A percentile compares a stretch with the other conserved stretches of the same genome.
Conservation (phyloP, 1,140 invertebrate species). For the Cecropterus lyciades region DNA sequence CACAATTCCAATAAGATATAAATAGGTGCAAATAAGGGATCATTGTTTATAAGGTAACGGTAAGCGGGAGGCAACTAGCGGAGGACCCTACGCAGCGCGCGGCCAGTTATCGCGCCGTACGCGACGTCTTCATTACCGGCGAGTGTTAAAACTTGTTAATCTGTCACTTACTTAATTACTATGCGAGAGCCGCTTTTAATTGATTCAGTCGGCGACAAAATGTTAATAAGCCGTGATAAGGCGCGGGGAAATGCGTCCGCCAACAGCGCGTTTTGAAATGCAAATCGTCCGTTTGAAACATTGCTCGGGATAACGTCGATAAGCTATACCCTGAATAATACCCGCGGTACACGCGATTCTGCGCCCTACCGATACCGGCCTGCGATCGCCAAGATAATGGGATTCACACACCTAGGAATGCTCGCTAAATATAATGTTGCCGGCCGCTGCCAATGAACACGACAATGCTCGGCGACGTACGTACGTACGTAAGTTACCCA, state of each 20-base stretch:
- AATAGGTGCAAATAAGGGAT: too few relatives aligned
- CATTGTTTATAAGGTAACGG: too few relatives aligned
- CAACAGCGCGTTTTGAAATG: conserved; percentile 68
- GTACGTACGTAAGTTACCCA: neutral
- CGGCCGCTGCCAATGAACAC: too few relatives aligned
- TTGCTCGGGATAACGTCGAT: conserved; percentile 60
- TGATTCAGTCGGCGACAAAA: conserved; percentile 77
- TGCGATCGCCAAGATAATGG: conserved; percentile 24
- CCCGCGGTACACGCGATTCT: conserved; percentile 55
- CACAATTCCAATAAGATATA: too few relatives aligned
- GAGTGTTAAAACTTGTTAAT: conserved; percentile 80
- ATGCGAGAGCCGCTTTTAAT: conserved; percentile 71
- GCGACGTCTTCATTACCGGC: conserved; percentile 76
- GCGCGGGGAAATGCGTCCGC: conserved; percentile 50
- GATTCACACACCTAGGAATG: conserved; percentile 4
- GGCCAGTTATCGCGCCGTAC: conserved; percentile 54
- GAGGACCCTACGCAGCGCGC: conserved; percentile 29
- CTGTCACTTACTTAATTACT: conserved; percentile 78
- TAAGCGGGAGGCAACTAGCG: conserved; percentile 1
- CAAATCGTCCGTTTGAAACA: conserved; percentile 68
- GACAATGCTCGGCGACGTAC: neutral
- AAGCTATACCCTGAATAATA: conserved; percentile 62
- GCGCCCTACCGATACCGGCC: conserved; percentile 43
- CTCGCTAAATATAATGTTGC: conserved; percentile 2
- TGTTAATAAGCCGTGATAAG: conserved; percentile 76